A percentile compares a stretch with the other conserved stretches of the same genome.
Evolutionary conservation across 2,113 vertebrate genomes (phyloP).

Genomic region (Casuarius casuarius): DNA sequence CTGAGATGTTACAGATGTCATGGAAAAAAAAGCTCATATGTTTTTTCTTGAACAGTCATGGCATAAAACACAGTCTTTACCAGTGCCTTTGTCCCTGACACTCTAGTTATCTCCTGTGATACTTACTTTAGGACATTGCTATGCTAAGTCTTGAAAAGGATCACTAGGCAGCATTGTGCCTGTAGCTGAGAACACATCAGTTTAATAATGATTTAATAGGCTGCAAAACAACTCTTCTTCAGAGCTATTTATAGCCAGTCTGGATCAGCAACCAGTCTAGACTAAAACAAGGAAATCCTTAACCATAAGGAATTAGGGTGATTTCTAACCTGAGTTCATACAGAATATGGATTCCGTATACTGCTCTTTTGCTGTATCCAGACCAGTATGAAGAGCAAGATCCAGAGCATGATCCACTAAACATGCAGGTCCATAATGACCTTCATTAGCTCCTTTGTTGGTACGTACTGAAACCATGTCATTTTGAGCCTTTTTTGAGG

Average conservation of each 20-base stretch:
- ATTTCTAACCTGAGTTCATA: neutral
- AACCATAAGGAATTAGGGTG: neutral
- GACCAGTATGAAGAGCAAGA: neutral
- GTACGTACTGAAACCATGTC: neutral
- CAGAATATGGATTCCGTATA: neutral
- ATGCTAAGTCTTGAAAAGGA: neutral
- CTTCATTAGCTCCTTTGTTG: neutral
- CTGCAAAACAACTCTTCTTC: neutral
- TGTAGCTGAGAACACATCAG: neutral
- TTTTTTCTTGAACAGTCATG: neutral
- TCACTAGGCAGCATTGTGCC: neutral
- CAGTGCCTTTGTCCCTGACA: neutral
- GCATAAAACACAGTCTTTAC: neutral
- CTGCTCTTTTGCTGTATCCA: neutral
- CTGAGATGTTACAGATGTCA: slow-evolving; percentile 60
- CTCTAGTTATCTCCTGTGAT: neutral
- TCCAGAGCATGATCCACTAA: neutral
- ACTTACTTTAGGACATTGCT: neutral
- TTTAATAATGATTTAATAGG: neutral
- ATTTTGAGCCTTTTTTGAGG: neutral
- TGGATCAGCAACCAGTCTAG: neutral
- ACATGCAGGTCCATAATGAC: neutral
- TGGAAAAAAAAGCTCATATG: slow-evolving; percentile 15
- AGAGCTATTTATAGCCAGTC: neutral
- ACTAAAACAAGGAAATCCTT: neutral